Base-by-base conservation (phyloP, 2,797 vertebrate genomes). In the Gephyroberyx darwinii region DNA sequence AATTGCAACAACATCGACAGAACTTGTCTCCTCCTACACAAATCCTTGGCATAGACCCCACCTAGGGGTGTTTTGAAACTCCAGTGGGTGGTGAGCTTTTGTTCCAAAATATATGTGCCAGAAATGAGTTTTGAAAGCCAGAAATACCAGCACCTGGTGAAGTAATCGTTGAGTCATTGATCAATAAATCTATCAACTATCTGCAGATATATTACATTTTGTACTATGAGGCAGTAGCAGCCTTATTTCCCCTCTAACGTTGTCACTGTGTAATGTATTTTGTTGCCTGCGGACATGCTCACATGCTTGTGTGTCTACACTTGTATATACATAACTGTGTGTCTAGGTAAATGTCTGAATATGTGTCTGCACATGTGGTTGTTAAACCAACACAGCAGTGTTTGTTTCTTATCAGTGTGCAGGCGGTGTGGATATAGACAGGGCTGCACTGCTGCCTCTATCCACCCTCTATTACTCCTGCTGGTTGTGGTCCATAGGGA, bases 401-500 rank as follows among this genome's bases (percentile, higher is more conserved):
- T 26, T 14, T 10, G 47, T 52, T 53, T 57, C 48, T 47, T 76
- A 26, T 76, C 69, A 41, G 48, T 17, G 33, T 17, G 39, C 45
- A 19, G 45, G 19, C 51, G 55, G 12, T 26, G 53, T 35, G 39
- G 35, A 58, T 59, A 55, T 52, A 59, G 54, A 64, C 5, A 12
- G 31, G 37, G 43, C 35, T 17, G 31, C 26, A 39, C 43, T 50
- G 60, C 63, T 50, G 16, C 54, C 39, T 71, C 60, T 48, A 17
- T 57, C 35, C 78, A 52, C 50, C 30, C 48, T 26, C 45, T 56
- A 37, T 70, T 31, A 31, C 74, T 33, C 22, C 65, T 54, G 65
- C 62, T 73, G 66, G 66, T 52, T 41, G 12, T 20, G 7, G 73
- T 82, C 76, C 54, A 70, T 41, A 16, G 82, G 80, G 78, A 84